Evolutionary conservation across 2,888 invertebrate species (phyloP).

Genomic region (Lampropteryx suffumata): DNA sequence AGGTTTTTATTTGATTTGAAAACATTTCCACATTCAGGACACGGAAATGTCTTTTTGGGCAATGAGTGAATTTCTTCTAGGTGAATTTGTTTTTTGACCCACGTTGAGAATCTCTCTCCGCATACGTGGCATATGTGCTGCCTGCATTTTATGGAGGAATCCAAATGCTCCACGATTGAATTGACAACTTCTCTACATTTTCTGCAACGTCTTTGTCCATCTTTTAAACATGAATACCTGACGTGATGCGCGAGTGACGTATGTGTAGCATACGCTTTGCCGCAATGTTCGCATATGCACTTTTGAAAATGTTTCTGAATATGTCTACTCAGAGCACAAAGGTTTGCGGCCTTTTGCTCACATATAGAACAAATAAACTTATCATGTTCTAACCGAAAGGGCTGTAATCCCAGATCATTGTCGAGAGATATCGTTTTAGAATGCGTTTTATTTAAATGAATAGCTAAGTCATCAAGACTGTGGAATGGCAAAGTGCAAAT

Average conservation of each 20-base stretch:
- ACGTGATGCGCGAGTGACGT: constrained; percentile 49
- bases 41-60: constrained; percentile 50
- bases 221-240: constrained; percentile 36
- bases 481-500: constrained; percentile 45
- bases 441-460: constrained; percentile 49
- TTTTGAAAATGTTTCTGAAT: constrained; percentile 57
- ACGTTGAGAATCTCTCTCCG: constrained; percentile 49
- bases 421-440: constrained; percentile 42
- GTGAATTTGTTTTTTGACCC: constrained; percentile 49
- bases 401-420: constrained; percentile 54
- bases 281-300: constrained; percentile 61
- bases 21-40: constrained; percentile 51
- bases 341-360: constrained; percentile 43
- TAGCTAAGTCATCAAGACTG: constrained; percentile 42
- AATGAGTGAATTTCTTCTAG: constrained; percentile 50
- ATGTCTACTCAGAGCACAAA: constrained; percentile 56
- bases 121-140: constrained; percentile 55
- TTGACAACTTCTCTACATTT: constrained; percentile 53
- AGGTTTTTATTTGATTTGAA: constrained; percentile 49
- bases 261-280: constrained; percentile 54
- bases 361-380: constrained; percentile 51
- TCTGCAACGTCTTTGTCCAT: constrained; percentile 37
- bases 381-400: constrained; percentile 49
- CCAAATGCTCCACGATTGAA: constrained; percentile 48
- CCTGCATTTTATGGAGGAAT: constrained; percentile 49